Conservation (phyloP, 2,888 invertebrate genomes). For the Metalampra italica region DNA sequence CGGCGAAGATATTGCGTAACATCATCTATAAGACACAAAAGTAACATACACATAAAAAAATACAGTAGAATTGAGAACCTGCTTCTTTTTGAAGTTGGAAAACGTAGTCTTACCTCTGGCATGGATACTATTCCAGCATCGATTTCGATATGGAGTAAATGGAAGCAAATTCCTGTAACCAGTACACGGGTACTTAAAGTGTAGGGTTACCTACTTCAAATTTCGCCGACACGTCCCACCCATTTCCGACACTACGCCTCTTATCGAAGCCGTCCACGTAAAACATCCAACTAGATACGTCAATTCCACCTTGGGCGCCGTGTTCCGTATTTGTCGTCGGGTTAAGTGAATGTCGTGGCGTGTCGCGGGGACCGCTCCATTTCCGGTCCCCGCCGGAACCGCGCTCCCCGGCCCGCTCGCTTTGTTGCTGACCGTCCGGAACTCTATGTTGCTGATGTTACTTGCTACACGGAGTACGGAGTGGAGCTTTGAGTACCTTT, state of each 20-base stretch:
- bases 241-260: not conserved
- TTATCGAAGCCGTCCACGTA: not conserved
- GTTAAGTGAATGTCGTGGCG: conserved; percentile 26
- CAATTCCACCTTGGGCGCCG: not conserved
- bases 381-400: conserved; percentile 33
- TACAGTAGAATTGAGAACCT: no score
- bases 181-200: not conserved
- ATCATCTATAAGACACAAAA: no score
- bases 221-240: not conserved
- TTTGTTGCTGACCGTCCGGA: conserved; percentile 25
- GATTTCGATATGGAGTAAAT: not conserved
- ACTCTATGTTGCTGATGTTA: conserved; percentile 22
- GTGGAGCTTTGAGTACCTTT: not conserved
- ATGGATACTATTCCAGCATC: not conserved
- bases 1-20: no score
- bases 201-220: not conserved
- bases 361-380: conserved; percentile 23
- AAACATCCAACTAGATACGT: not conserved
- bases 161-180: no score
- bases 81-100: no score
- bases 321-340: conserved; percentile 26
- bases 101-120: no score
- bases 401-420: conserved; percentile 18
- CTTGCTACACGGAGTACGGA: not conserved
- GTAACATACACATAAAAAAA: no score